Conservation (phyloP, 2,797 vertebrate genomes). For the Phataginus tricuspis region DNA sequence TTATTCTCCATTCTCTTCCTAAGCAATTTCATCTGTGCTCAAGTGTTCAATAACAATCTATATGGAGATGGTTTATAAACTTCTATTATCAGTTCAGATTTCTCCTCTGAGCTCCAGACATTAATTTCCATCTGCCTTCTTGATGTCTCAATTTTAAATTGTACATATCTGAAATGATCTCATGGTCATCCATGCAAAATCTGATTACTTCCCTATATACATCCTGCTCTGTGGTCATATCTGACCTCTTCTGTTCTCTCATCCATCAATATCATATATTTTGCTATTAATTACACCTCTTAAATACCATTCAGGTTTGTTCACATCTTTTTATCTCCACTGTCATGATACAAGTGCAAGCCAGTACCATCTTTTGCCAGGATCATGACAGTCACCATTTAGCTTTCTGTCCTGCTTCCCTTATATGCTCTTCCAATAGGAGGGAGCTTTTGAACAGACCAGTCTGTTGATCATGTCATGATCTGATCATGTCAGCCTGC, state of each 20-base stretch:
- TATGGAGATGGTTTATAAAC: conserved; percentile 24
- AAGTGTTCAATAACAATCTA: background rate
- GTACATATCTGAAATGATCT: background rate
- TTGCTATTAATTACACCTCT: conserved; percentile 8
- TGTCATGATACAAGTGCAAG: background rate
- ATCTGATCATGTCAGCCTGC: background rate
- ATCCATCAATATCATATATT: background rate
- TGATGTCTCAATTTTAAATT: conserved; percentile 43
- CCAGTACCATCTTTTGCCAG: background rate
- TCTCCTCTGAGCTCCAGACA: background rate
- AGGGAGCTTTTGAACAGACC: background rate
- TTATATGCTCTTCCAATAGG: background rate
- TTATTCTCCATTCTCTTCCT: background rate
- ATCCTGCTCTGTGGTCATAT: background rate
- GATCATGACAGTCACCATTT: background rate
- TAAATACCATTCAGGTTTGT: background rate
- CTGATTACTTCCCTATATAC: background rate
- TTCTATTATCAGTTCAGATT: background rate
- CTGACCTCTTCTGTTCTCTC: background rate
- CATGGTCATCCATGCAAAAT: background rate
- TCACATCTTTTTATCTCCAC: background rate
- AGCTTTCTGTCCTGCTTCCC: background rate
- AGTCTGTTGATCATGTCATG: background rate
- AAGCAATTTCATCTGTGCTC: background rate
- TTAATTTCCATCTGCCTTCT: background rate